Conservation (phyloP, 2,113 vertebrate genomes). For the Verasper variegatus region DNA sequence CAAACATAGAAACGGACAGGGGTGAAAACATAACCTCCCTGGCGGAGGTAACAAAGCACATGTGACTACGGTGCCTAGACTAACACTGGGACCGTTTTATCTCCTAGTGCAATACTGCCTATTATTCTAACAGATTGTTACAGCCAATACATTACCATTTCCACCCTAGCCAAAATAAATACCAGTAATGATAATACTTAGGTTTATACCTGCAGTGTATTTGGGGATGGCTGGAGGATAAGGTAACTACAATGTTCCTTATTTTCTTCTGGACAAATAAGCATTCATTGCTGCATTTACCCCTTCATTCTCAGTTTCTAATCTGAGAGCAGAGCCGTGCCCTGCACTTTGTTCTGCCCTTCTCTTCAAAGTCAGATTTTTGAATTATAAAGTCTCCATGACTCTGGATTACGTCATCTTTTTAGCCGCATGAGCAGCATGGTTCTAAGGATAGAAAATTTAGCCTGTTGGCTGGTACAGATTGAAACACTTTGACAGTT, state of each 20-base stretch:
- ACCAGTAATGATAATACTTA: slow-evolving; percentile 62
- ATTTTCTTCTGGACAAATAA: slow-evolving; percentile 66
- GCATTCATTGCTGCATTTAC: slow-evolving; percentile 40
- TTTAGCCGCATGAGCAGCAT: slow-evolving; percentile 7
- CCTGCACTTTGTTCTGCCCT: slow-evolving; percentile 13
- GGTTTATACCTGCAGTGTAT: slow-evolving; percentile 48
- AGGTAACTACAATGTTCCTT: slow-evolving; percentile 46
- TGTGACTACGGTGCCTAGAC: slow-evolving; percentile 8
- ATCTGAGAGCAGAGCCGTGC: slow-evolving; percentile 42
- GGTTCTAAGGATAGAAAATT: not conserved
- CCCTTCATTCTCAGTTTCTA: slow-evolving; percentile 50
- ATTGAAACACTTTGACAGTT: no score
- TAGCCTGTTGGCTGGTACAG: no score
- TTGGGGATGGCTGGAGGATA: slow-evolving; percentile 46
- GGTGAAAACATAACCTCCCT: no score
- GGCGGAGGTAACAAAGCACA: not conserved
- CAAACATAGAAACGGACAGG: not conserved
- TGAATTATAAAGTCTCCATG: not conserved
- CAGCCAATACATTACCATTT: slow-evolving; percentile 44
- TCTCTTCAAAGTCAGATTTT: slow-evolving; percentile 19
- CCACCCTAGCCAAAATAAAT: slow-evolving; percentile 55
- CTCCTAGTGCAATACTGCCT: slow-evolving; percentile 17
- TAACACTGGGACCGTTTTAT: slow-evolving; percentile 24
- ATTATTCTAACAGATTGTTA: slow-evolving; percentile 59
- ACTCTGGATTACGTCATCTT: slow-evolving; percentile 8